Percentiles rank a stretch among this genome's conserved stretches.
Conservation (phyloP, 2,113 vertebrate species). For the Polypterus bichir region DNA sequence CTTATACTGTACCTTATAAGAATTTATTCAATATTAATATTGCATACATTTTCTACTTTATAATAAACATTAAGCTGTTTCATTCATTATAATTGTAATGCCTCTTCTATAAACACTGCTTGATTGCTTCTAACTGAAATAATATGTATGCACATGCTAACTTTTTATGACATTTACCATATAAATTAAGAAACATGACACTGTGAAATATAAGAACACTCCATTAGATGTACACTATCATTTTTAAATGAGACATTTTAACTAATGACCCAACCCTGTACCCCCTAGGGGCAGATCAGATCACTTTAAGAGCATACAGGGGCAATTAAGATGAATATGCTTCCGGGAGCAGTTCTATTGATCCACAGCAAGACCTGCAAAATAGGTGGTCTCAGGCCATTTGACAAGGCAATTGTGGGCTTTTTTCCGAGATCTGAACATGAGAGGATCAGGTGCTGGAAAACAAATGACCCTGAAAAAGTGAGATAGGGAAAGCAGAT, state of each 20-base stretch:
- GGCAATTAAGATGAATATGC: slow-evolving; percentile 48
- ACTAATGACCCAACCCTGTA: slow-evolving; percentile 7
- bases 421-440: slow-evolving; percentile 36
- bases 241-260: slow-evolving; percentile 21
- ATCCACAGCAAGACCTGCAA: slow-evolving; percentile 41
- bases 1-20: too few relatives aligned
- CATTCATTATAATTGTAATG: too few relatives aligned
- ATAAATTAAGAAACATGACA: too few relatives aligned
- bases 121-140: too few relatives aligned
- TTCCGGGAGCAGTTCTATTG: slow-evolving; percentile 46
- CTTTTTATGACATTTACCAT: too few relatives aligned
- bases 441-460: slow-evolving; percentile 55
- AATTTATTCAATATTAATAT: too few relatives aligned
- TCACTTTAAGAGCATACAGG: slow-evolving; percentile 50
- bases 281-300: slow-evolving; percentile 34
- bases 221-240: not conserved
- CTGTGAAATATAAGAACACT: too few relatives aligned
- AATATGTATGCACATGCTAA: too few relatives aligned
- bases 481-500: slow-evolving; percentile 38
- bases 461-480: slow-evolving; percentile 51
- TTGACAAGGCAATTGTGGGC: slow-evolving; percentile 50
- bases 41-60: too few relatives aligned
- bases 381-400: slow-evolving; percentile 58
- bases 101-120: too few relatives aligned
- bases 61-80: too few relatives aligned